Evolutionary conservation across 2,113 vertebrate species (phyloP), one percentile per base, ranked within the genome.

Genomic region (Cercopithecus mona): DNA sequence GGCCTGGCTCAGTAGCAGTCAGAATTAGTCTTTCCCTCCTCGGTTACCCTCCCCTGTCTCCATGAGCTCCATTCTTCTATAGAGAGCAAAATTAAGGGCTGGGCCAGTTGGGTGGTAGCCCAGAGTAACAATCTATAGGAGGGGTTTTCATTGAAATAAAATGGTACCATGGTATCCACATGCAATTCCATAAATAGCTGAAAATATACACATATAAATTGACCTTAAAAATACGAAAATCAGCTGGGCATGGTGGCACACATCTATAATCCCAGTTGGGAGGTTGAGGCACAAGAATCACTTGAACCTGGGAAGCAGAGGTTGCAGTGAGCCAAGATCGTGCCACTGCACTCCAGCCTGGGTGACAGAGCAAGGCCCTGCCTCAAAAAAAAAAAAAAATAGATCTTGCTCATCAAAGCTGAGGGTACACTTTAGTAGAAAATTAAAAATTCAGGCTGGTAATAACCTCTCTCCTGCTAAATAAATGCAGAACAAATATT

Each of bases 11-110:
- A 91, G 38, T 88, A 10, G 59, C 18, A 27, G 32, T 48, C 18
- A 93, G 27, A 90, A 93, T 50, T 79, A 93, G 68, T 91, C 50
- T 83, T 93, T 97, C 81, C 14, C 25, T 78, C 25, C 14, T 94
- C 84, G 43, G 8, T 68, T 25, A 91, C 55, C 45, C 55, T 93
- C 20, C 35, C 23, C 13, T 50, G 0, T 94, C 3, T 89, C 85
- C 64, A 50, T 6, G 52, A 93, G 22, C 25, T 32, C 48, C 88
- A 59, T 92, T 96, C 57, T 96, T 81, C 88, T 76, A 52, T 75
- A 66, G n/a, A 93, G 61, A 90, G 50, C 30, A 82, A 82, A 82
- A 86, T 48, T 82, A 70, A 95, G 32, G 75, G 20, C 50, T 93
- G 20, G 17, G 55, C 17, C 70, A 88, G 17, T 40, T 83, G 43